A percentile compares a stretch with the other conserved stretches of the same genome.
phyloP scores from a whole-genome alignment of 2,888 invertebrate species.

The Epinotia nisella region DNA sequence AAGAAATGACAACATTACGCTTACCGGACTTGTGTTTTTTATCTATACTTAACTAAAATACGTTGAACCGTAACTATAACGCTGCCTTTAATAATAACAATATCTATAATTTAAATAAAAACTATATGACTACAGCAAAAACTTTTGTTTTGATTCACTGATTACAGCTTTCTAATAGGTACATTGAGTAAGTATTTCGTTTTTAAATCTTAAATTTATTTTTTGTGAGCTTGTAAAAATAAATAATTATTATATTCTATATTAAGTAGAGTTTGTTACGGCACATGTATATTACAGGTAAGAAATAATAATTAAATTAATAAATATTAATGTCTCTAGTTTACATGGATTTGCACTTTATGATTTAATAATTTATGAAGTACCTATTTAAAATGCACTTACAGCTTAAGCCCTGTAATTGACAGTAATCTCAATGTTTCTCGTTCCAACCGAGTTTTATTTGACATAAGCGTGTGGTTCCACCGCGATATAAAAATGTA shows the following conservation, averaged over 20 bases:
- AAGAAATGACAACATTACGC: no score
- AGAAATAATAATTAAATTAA: background rate
- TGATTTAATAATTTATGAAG: background rate
- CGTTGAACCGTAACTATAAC: no score
- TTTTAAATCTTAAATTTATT: no score
- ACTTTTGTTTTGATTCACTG: background rate
- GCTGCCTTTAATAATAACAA: background rate
- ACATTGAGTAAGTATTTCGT: background rate
- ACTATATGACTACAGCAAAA: background rate
- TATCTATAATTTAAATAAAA: background rate
- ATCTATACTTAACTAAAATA: no score
- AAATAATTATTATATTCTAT: no score
- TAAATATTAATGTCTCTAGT: background rate
- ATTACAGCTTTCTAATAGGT: background rate
- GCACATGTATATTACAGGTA: background rate
- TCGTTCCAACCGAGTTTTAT: no score
- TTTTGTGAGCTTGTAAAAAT: no score
- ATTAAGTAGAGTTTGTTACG: background rate
- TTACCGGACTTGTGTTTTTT: no score
- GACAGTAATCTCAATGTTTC: no score
- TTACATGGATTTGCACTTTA: constrained; percentile 6
- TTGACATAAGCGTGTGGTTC: no score
- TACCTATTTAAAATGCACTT: background rate
- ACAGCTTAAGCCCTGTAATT: no score
- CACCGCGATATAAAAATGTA: no score